phyloP scores from a whole-genome alignment of 2,888 invertebrate genomes.

The Caenorhabditis sp. region DNA sequence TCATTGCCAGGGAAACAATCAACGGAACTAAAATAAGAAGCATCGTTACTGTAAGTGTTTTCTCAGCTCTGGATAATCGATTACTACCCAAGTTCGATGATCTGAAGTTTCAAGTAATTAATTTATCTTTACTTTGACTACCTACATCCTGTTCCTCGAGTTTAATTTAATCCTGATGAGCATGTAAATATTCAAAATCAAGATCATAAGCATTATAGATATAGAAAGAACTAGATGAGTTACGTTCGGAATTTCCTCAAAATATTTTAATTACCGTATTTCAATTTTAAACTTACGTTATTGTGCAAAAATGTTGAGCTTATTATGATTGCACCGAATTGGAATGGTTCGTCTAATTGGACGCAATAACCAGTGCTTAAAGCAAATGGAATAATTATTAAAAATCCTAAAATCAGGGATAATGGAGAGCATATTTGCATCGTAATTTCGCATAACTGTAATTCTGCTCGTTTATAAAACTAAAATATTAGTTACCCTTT shows the following conservation, averaged over 20 bases:
- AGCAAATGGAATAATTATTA: neutral
- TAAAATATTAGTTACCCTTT: neutral
- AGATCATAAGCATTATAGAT: neutral
- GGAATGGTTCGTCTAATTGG: neutral
- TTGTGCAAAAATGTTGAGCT: neutral
- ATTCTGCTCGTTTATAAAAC: too few relatives aligned
- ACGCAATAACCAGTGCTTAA: neutral
- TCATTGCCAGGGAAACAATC: neutral
- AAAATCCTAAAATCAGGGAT: neutral
- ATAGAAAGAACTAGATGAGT: neutral
- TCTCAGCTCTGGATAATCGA: neutral
- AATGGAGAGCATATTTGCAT: neutral
- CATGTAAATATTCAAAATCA: neutral
- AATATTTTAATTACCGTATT: too few relatives aligned
- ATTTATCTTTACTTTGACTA: neutral
- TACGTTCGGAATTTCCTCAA: neutral
- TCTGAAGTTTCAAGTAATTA: neutral
- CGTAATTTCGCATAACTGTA: neutral
- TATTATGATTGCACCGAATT: neutral
- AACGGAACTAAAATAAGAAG: neutral
- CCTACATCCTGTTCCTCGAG: neutral
- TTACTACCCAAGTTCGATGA: neutral
- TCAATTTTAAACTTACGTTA: neutral
- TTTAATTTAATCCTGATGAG: neutral
- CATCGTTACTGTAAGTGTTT: neutral